phyloP scores from a whole-genome alignment of 1,140 invertebrate genomes.

The Arion vulgaris region DNA sequence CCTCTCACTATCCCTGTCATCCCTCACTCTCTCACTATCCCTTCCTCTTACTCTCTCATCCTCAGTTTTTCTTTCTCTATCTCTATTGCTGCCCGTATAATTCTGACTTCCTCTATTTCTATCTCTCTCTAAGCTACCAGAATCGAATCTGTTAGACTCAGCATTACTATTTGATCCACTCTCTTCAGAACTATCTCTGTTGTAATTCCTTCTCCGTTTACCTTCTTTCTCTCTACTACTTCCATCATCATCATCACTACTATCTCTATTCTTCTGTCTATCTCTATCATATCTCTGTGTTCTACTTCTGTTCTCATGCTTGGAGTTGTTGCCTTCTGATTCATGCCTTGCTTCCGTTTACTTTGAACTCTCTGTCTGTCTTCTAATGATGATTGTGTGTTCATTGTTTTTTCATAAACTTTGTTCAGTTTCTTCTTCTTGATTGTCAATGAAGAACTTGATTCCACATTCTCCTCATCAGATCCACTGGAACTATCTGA shows the following conservation, averaged over 20 bases:
- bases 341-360: not conserved
- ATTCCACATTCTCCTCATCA: not conserved
- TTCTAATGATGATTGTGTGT: constrained; percentile 19
- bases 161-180: too few relatives aligned
- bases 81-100: not conserved
- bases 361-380: not conserved
- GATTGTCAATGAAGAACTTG: constrained; percentile 12
- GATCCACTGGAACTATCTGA: not conserved
- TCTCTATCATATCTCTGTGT: constrained; percentile 6
- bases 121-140: too few relatives aligned
- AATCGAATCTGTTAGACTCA: too few relatives aligned
- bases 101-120: not conserved
- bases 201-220: too few relatives aligned
- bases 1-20: constrained; percentile 6
- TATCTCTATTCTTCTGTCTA: not conserved
- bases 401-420: constrained; percentile 45
- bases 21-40: constrained; percentile 25
- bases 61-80: constrained; percentile 26
- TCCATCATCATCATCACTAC: not conserved
- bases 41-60: constrained; percentile 49
- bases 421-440: constrained; percentile 49
- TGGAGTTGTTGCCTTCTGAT: constrained; percentile 1
- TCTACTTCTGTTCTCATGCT: not conserved
- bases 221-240: not conserved
- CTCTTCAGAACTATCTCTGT: too few relatives aligned